These are phyloP conservation scores for Pseudoips prasinana DNA, from an alignment of 2,888 invertebrate genomes.

Conservation along the genomic window DNA sequence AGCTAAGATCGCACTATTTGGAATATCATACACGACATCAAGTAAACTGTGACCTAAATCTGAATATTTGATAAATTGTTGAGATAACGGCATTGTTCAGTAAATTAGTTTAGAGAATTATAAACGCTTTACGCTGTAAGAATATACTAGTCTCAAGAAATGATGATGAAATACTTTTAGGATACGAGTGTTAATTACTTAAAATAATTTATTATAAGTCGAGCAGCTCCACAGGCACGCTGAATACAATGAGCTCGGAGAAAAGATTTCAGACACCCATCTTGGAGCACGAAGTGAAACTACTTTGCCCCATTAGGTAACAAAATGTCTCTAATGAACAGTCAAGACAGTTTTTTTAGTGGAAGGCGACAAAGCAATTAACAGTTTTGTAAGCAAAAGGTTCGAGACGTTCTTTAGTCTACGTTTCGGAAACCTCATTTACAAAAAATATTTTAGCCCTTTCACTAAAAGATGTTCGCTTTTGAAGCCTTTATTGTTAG, in stretches of 20 bases:
- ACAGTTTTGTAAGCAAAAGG: too few species aligned
- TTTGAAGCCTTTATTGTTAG: too few species aligned
- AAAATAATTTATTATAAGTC: conserved; percentile 4
- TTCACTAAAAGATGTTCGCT: conserved; percentile 1
- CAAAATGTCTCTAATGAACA: conserved; percentile 57
- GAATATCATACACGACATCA: conserved; percentile 5
- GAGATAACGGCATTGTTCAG: conserved; percentile 1
- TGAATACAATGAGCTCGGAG: conserved; percentile 19
- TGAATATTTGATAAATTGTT: conserved; percentile 15
- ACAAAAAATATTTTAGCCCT: too few species aligned
- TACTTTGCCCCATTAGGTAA: conserved; percentile 38
- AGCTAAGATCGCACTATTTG: conserved; percentile 1
- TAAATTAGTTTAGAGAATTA: too few species aligned
- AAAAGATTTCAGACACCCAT: too few species aligned
- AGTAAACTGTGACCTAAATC: conserved; percentile 6
- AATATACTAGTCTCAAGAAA: too few species aligned
- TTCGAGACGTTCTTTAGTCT: too few species aligned
- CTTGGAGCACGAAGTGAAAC: conserved; percentile 35
- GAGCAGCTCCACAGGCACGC: background rate
- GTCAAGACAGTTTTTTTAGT: conserved; percentile 37
- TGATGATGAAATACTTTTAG: too few species aligned
- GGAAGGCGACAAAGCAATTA: conserved; percentile 44
- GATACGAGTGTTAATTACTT: conserved; percentile 4
- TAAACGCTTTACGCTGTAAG: too few species aligned
- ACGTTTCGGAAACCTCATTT: too few species aligned